These are phyloP conservation scores for Neotoma lepida DNA, from an alignment of 2,113 vertebrate species.

Conservation along the genomic window DNA sequence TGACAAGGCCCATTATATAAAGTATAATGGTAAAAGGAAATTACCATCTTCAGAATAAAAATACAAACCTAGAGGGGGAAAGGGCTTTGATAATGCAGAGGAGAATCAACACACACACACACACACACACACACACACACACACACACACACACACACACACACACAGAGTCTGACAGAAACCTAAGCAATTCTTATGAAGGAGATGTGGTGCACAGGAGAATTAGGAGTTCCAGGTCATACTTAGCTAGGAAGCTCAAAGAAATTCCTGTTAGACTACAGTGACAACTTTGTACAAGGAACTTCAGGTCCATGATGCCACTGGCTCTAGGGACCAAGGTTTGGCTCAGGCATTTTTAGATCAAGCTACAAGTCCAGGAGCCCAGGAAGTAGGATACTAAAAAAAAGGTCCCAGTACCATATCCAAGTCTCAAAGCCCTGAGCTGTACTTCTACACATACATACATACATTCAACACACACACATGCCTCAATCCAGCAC, in stretches of 20 bases:
- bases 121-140: too few species aligned
- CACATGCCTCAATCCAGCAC: too few species aligned
- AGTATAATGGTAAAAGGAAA: constrained; percentile 52
- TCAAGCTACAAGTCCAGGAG: not conserved
- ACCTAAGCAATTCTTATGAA: not conserved
- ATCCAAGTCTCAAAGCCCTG: not conserved
- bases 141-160: too few species aligned
- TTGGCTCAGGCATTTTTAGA: not conserved
- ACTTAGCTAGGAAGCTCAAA: not conserved
- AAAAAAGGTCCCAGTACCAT: not conserved
- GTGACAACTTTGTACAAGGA: not conserved
- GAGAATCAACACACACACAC: not conserved
- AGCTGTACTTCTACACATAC: not conserved
- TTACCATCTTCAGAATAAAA: constrained; percentile 77
- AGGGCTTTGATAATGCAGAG: constrained; percentile 58
- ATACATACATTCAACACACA: not conserved
- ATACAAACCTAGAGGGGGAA: constrained; percentile 70
- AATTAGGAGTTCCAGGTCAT: not conserved
- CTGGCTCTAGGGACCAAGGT: not conserved
- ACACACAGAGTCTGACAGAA: not conserved
- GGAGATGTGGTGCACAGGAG: too few species aligned
- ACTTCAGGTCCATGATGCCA: not conserved
- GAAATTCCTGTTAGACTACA: not conserved
- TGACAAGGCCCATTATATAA: constrained; percentile 67
- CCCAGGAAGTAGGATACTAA: not conserved